Evolutionary conservation across 2,888 invertebrate species (phyloP), one percentile per base, ranked within the genome.

Genomic region (Hoplodrina blanda): DNA sequence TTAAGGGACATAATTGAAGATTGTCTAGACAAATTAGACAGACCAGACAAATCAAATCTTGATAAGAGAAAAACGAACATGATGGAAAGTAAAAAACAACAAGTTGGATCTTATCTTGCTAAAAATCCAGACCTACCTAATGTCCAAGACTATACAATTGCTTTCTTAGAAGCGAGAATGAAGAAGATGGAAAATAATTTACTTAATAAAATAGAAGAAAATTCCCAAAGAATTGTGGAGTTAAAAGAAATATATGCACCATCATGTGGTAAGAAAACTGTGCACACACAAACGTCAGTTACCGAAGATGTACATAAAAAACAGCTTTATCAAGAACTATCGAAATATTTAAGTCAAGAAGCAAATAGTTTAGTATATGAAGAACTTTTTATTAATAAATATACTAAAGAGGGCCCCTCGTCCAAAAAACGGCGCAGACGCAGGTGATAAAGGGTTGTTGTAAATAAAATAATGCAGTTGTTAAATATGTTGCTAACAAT

Each of bases 351-450:
- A 67, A 94, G 91, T 71, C 87, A 92, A 37, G 85, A 87, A 62
- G 81, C 90, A 15, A 95, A 92, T 70, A 94, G 90, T 84, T 80
- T 90, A 75, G 66, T 96, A 56, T 95, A 92, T 87, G 95, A 95
- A 86, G 95, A 95, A 85, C 88, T 96, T 37, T 96, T 96, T 77
- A 88, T 94, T 52, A 91, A 92, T 83, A 90, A 91, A 77, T 90
- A 76, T 87, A 75, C 78, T 53, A 76, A 84, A 52, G 83, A 82
- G n/a, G 15, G 20, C 53, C 70, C 73, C 50, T 69, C 81, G 57
- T 56, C 83, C 15, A 60, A 78, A 50, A 93, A 90, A 80, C 88
- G 87, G 60, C 91, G 88, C 41, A 89, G 83, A 80, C 83, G 76
- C 72, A 91, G 88, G 80, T 88, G 83, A 88, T 86, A 59, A 76